A percentile compares a stretch with the other conserved stretches of the same genome.
These are phyloP conservation scores for Eupsilia transversa DNA, from an alignment of 2,888 invertebrate species.

Conservation along the genomic window DNA sequence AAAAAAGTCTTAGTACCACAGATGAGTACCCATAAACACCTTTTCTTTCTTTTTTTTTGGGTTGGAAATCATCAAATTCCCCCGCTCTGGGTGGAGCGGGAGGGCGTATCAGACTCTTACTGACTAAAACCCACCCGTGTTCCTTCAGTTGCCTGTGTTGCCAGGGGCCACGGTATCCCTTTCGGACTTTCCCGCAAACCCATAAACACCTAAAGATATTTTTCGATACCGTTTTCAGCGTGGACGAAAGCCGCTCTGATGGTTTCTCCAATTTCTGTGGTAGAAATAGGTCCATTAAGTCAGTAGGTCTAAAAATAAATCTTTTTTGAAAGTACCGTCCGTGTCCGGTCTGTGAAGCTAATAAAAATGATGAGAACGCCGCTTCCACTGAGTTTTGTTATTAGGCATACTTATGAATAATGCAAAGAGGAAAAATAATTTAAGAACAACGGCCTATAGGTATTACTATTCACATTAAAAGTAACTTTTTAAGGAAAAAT, in stretches of 20 bases:
- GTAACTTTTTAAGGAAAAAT: slow-evolving; percentile 37
- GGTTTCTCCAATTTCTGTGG: too few species aligned
- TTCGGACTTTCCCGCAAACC: too few species aligned
- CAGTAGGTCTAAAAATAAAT: neutral
- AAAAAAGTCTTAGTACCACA: neutral
- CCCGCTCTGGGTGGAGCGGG: too few species aligned
- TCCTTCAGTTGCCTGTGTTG: too few species aligned
- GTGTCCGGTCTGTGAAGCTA: slow-evolving; percentile 61
- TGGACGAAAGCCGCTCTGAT: too few species aligned
- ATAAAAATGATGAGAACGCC: slow-evolving; percentile 68
- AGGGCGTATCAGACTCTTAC: too few species aligned
- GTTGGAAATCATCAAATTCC: too few species aligned
- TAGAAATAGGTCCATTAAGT: neutral
- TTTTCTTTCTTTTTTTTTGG: too few species aligned
- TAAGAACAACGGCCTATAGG: slow-evolving; percentile 51
- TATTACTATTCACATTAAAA: slow-evolving; percentile 50
- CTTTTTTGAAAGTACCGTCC: neutral
- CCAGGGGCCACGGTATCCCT: too few species aligned
- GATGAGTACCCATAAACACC: neutral
- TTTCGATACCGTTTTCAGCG: too few species aligned
- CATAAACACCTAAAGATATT: too few species aligned
- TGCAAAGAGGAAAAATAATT: slow-evolving; percentile 63
- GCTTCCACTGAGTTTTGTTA: slow-evolving; percentile 65
- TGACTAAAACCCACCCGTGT: too few species aligned
- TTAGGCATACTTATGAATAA: slow-evolving; percentile 69